Evolutionary conservation across 2,113 vertebrate species (phyloP), one percentile per base, ranked within the genome.

Genomic region (Propithecus coquereli): DNA sequence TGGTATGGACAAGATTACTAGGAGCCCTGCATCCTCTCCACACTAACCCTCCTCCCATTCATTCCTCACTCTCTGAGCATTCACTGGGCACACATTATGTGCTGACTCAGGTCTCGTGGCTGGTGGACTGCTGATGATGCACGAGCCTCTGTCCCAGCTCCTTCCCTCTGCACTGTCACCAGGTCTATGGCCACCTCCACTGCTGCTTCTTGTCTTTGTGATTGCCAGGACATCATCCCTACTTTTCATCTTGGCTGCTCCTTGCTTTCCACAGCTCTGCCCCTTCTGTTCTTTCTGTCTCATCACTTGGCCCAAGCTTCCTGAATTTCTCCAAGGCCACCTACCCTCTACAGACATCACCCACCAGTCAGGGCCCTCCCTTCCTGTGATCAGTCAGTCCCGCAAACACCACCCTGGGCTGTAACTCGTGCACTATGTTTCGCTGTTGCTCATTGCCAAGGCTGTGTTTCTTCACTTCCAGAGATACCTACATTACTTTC

Each of bases 71-170:
- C 40, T 52, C 25, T 4, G 61, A 83, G 11, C 63, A 66, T 40
- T 30, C 45, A 25, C 4, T 30, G 70, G 43, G 70, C 32, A 57
- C 47, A 13, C 43, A 16, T 27, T 34, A 57, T 4, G 50, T 23
- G n/a, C 74, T 77, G 80, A 88, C 47, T 86, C 63, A 37, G 22
- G 30, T 45, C 80, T 80, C 30, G 0, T 0, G 47, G 65, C 23
- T 4, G 7, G 16, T 6, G 27, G 37, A 54, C 11, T 5, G 4
- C 10, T 50, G 68, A 83, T 0, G 14, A 40, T 0, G 16, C 10
- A 11, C 52, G 22, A 79, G 50, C 27, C 30, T 57, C 73, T 8
- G 27, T 5, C 34, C 0, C 0, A 8, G 11, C 32, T 80, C 25
- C 45, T 22, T 73, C n/a, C 20, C 32, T 50, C 13, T 8, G 34